These are phyloP conservation scores for Leuciscus idus DNA, from an alignment of 2,113 vertebrate species.

Conservation along the genomic window DNA sequence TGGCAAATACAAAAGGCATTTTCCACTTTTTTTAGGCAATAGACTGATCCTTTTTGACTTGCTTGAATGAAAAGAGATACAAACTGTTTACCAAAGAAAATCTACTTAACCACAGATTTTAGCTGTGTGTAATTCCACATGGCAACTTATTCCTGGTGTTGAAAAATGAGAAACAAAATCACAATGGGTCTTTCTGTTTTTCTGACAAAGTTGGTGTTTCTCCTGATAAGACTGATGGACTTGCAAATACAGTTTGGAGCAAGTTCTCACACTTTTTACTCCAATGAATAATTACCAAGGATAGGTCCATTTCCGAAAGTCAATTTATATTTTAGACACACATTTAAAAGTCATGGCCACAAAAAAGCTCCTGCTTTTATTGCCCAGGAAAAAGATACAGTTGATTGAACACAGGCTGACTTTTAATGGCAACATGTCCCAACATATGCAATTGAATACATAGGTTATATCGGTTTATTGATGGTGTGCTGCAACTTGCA, in stretches of 20 bases:
- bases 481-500: not conserved
- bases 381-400: not conserved
- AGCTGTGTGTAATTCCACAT: not conserved
- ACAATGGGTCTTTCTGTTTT: not conserved
- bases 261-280: not conserved
- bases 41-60: not conserved
- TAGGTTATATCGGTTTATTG: not conserved
- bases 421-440: not conserved
- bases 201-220: not conserved
- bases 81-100: not conserved
- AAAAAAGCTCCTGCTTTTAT: not conserved
- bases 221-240: not conserved
- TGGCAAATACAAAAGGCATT: not conserved
- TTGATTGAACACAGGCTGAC: not conserved
- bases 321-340: not conserved
- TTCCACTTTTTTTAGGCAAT: not conserved
- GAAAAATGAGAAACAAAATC: not conserved
- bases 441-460: not conserved
- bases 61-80: not conserved
- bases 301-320: not conserved
- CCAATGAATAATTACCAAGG: not conserved
- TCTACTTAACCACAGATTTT: not conserved
- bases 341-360: not conserved
- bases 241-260: not conserved
- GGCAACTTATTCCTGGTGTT: not conserved